Conservation (phyloP, 2,113 vertebrate genomes). For the Pipra filicauda region DNA sequence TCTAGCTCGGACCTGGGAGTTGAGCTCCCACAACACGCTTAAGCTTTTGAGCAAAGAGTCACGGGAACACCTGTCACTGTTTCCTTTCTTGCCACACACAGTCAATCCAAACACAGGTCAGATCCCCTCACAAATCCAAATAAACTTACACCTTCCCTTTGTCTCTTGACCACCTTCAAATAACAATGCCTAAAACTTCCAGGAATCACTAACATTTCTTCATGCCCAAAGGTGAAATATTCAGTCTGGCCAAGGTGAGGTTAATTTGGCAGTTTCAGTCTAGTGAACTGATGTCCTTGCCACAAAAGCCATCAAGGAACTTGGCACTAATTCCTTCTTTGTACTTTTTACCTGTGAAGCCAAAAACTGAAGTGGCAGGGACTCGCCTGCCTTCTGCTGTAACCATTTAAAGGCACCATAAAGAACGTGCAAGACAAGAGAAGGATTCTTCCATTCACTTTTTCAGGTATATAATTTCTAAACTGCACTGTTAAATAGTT, state of each 20-base stretch:
- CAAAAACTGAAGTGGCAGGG: neutral
- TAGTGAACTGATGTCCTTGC: neutral
- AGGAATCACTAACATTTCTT: neutral
- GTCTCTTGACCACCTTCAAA: neutral
- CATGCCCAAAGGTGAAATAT: neutral
- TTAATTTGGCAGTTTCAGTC: neutral
- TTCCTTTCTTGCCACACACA: neutral
- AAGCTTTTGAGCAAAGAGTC: neutral
- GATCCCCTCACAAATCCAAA: neutral
- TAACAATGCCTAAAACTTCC: neutral
- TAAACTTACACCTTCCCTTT: neutral
- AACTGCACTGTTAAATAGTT: neutral
- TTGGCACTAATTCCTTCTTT: neutral
- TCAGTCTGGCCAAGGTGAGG: neutral
- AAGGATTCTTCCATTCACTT: neutral
- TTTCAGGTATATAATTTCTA: accelerated
- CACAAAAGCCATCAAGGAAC: neutral
- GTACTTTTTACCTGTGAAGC: neutral
- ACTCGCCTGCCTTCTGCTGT: neutral
- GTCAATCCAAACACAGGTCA: neutral
- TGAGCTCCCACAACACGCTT: neutral
- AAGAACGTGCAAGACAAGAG: accelerated
- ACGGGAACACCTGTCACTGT: neutral
- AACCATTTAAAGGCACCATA: neutral
- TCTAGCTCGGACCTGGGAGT: neutral